Conservation (phyloP, 2,113 vertebrate genomes). For the Peucedramus taeniatus region DNA sequence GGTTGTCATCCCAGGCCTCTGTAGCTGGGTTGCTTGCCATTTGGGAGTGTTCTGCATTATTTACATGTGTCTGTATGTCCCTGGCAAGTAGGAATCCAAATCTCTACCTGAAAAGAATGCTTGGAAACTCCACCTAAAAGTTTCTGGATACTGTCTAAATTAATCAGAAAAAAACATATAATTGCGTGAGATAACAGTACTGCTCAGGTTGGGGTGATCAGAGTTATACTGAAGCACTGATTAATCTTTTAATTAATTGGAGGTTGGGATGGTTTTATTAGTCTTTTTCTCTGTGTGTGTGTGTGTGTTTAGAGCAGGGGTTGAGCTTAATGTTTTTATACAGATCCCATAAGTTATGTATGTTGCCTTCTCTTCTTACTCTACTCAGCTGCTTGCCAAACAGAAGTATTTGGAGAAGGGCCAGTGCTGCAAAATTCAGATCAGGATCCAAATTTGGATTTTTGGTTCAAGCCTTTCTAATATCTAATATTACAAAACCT, state of each 20-base stretch:
- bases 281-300: neutral
- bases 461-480: constrained; percentile 44
- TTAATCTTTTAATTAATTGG: neutral
- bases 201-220: neutral
- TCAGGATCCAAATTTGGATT: constrained; percentile 48
- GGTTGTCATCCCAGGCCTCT: neutral
- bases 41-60: neutral
- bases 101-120: neutral
- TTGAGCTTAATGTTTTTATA: constrained; percentile 47
- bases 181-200: neutral
- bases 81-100: neutral
- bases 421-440: constrained; percentile 56
- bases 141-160: neutral
- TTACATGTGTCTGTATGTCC: neutral
- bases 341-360: constrained; percentile 34
- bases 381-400: constrained; percentile 16
- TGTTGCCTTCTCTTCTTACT: constrained; percentile 61
- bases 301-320: neutral
- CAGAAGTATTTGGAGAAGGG: constrained; percentile 56
- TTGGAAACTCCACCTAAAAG: neutral
- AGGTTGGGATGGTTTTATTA: neutral
- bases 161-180: neutral
- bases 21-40: neutral
- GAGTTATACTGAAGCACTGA: neutral
- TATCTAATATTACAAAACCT: constrained; percentile 10